Evolutionary conservation across 2,113 vertebrate genomes (phyloP), one percentile per base, ranked within the genome.

Genomic region (Malurus cyaneus): DNA sequence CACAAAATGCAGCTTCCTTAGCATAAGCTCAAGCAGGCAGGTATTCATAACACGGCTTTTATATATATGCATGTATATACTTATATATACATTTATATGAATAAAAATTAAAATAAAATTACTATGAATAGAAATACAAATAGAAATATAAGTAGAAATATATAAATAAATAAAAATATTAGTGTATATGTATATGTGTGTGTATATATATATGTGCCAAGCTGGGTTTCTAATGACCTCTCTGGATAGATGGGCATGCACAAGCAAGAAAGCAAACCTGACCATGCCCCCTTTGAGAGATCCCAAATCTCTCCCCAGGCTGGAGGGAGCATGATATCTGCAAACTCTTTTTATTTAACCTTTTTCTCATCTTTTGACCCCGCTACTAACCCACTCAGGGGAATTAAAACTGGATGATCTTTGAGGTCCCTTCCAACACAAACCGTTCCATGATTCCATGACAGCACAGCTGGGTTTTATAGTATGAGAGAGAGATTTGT

Each of bases 371-470:
- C 49, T 50, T 82, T 25, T 69, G 28, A 25, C 4, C 54, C 34
- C 2, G 1, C 12, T 29, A 10, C 8, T 42, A 50, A 24, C 14
- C 25, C 6, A 4, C 7, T 29, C 13, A 9, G 8, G 2, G 9
- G 19, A 9, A 1, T 25, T 47, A 29, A n/a, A 89, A 41, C 9
- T 12, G 41, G 8, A 26, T 34, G 10, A 47, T 14, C 4, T 47
- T 67, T 46, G 54, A 19, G 41, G 6, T 54, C 17, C 20, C 9
- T 23, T 69, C 41, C 14, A 61, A 32, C 17, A 8, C 5, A 44
- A 82, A 54, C 25, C 12, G 49, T 34, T 54, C 6, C 34, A 41
- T 54, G 47, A 32, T 34, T 82, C n/a, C 26, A 8, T 60, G 61
- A 52, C 5, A 41, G 29, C n/a, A 26, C 14, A 69, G 9, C 6